These are phyloP conservation scores for Drosophila rellima DNA, from an alignment of 2,888 invertebrate genomes.

Conservation along the genomic window DNA sequence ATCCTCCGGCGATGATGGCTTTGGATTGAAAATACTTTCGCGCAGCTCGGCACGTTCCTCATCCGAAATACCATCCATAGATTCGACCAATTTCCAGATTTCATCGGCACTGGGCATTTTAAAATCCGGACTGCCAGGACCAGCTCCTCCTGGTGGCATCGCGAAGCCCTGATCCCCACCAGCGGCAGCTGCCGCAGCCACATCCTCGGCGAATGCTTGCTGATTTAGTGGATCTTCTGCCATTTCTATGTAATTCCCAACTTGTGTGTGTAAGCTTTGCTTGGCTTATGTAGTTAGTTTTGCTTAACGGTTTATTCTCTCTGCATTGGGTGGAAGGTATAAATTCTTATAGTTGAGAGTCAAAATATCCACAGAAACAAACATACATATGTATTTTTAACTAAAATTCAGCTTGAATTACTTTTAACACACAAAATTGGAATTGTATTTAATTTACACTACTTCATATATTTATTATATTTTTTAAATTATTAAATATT, in stretches of 20 bases:
- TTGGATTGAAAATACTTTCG: conserved; percentile 86
- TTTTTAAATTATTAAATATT: neutral
- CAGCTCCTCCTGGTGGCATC: conserved; percentile 44
- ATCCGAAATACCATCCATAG: conserved; percentile 87
- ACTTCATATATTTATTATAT: too few species aligned
- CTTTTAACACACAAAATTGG: neutral
- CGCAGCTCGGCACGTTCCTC: conserved; percentile 88
- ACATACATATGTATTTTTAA: neutral
- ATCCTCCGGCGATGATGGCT: conserved; percentile 83
- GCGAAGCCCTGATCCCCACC: conserved; percentile 70
- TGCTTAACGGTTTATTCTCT: conserved; percentile 54
- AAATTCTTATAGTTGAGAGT: conserved; percentile 26
- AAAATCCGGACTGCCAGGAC: conserved; percentile 76
- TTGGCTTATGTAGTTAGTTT: conserved; percentile 19
- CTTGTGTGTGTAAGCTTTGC: neutral
- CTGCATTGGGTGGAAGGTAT: conserved; percentile 48
- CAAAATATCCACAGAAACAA: neutral
- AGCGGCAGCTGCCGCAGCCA: conserved; percentile 76
- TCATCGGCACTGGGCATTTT: conserved; percentile 87
- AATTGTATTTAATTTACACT: too few species aligned
- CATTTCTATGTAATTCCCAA: conserved; percentile 52
- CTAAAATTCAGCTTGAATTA: neutral
- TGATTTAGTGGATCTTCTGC: conserved; percentile 83
- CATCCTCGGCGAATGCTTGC: conserved; percentile 79
- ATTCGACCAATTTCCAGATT: conserved; percentile 87